These are phyloP conservation scores for Podiceps cristatus DNA, from an alignment of 2,113 vertebrate genomes.

Conservation along the genomic window DNA sequence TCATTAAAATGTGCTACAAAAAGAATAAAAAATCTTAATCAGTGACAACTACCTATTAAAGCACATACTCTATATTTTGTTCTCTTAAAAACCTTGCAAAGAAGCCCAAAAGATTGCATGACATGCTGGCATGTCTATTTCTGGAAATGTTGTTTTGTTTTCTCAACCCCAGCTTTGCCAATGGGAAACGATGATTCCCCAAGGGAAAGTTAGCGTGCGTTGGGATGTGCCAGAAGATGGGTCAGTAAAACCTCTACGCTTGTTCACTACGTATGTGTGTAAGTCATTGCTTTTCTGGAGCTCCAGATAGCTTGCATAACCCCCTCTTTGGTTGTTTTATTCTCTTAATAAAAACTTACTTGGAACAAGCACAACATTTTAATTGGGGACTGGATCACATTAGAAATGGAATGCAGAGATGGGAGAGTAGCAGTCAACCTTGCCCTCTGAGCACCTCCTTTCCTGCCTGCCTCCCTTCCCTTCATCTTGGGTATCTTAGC, in stretches of 20 bases:
- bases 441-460: background rate
- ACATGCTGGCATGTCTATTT: background rate
- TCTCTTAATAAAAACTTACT: slow-evolving; percentile 26
- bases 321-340: background rate
- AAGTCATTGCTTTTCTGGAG: slow-evolving; percentile 13
- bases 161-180: background rate
- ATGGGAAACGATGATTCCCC: background rate
- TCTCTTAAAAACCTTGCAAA: background rate
- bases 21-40: background rate
- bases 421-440: background rate
- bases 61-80: background rate
- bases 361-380: background rate
- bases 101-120: background rate
- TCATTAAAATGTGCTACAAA: background rate
- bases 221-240: slow-evolving; percentile 1
- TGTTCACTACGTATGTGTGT: background rate
- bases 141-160: slow-evolving; percentile 10
- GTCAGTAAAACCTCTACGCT: background rate
- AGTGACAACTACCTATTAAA: background rate
- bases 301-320: slow-evolving; percentile 48
- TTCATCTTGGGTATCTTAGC: background rate
- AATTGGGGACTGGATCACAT: background rate
- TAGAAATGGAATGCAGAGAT: background rate
- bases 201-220: background rate
- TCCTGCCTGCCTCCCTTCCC: background rate